Percentiles rank a stretch among this genome's conserved stretches.
Conservation (phyloP, 2,113 vertebrate genomes). For the Corapipo altera region DNA sequence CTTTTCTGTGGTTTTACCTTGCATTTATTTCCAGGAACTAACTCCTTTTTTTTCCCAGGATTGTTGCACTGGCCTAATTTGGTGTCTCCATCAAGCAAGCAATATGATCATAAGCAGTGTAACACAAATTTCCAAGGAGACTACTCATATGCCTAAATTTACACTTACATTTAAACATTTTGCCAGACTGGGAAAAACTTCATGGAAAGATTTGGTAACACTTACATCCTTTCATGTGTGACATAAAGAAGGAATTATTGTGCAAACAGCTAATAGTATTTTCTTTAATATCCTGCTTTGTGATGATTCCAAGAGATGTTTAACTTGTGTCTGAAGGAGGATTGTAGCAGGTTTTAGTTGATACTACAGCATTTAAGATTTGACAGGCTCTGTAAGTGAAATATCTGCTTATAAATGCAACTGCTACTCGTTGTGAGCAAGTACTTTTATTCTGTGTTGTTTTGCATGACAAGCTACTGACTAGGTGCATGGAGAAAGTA, state of each 20-base stretch:
- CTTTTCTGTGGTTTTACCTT: slow-evolving; percentile 50
- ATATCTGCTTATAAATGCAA: neutral
- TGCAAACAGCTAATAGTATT: neutral
- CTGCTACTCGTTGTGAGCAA: neutral
- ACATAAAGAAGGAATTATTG: neutral
- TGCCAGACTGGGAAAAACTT: neutral
- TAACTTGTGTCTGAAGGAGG: neutral
- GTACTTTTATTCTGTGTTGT: neutral
- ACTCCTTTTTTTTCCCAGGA: slow-evolving; percentile 11
- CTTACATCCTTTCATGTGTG: neutral
- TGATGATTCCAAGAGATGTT: neutral
- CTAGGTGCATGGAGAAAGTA: neutral
- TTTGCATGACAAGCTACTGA: neutral
- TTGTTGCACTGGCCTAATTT: neutral
- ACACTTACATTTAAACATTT: neutral
- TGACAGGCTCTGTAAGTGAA: neutral
- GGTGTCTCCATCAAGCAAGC: neutral
- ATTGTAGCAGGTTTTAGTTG: neutral
- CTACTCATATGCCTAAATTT: neutral
- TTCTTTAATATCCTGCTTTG: neutral
- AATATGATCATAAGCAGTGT: neutral
- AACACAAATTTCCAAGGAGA: neutral
- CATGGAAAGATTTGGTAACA: neutral
- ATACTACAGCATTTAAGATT: neutral
- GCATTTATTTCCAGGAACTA: slow-evolving; percentile 16